These are phyloP conservation scores for Callipepla californica DNA, from an alignment of 2,113 vertebrate genomes.

Conservation along the genomic window DNA sequence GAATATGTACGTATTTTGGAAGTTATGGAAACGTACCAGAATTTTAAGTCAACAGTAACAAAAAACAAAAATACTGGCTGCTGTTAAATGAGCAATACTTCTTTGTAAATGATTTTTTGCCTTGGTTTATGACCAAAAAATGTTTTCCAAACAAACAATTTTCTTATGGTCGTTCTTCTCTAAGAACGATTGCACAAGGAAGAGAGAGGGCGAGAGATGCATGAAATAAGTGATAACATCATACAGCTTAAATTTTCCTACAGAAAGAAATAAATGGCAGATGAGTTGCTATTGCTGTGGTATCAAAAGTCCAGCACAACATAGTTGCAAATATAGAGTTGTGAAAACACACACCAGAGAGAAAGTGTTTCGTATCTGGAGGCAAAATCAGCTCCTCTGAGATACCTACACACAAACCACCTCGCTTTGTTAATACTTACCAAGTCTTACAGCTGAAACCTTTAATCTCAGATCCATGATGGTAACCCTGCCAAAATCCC, in stretches of 20 bases:
- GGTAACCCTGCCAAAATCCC: accelerated
- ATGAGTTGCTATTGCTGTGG: neutral
- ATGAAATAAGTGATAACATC: neutral
- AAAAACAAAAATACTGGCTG: neutral
- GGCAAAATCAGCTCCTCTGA: neutral
- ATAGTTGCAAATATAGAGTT: neutral
- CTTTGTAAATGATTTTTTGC: neutral
- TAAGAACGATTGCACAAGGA: neutral
- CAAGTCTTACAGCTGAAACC: neutral
- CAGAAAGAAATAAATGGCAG: neutral
- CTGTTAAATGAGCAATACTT: neutral
- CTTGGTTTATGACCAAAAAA: neutral
- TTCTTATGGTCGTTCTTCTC: neutral
- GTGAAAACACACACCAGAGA: neutral
- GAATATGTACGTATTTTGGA: neutral
- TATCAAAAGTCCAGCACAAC: neutral
- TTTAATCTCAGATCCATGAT: neutral
- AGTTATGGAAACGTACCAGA: neutral
- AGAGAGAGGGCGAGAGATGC: neutral
- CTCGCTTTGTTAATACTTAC: accelerated
- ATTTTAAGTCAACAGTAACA: neutral
- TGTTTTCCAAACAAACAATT: neutral
- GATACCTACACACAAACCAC: accelerated
- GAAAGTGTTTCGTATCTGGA: neutral
- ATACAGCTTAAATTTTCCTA: neutral